phyloP scores from a whole-genome alignment of 2,113 vertebrate genomes.

The Chloroceryle aenea region DNA sequence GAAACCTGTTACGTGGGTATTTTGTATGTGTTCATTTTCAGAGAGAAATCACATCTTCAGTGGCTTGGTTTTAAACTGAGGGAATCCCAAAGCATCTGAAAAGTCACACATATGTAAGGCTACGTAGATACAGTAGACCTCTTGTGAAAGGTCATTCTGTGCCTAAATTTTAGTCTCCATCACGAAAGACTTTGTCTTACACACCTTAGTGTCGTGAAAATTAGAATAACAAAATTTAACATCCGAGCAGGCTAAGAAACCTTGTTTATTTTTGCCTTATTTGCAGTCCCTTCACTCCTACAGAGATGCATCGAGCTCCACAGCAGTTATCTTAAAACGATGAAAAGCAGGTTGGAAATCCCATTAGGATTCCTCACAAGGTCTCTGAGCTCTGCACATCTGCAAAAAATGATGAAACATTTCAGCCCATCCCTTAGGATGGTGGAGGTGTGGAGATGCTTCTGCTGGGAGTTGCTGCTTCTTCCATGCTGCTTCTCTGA shows the following conservation, averaged over 20 bases:
- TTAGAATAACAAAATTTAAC: background rate
- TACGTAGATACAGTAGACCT: background rate
- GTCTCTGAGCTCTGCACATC: background rate
- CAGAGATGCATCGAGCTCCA: background rate
- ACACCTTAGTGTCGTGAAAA: background rate
- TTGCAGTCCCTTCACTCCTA: background rate
- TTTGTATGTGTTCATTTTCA: background rate
- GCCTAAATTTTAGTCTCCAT: background rate
- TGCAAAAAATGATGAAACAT: background rate
- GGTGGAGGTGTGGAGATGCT: rapidly evolving
- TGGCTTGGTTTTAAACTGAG: background rate
- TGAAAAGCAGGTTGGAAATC: background rate
- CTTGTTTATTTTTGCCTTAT: background rate
- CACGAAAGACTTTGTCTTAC: rapidly evolving
- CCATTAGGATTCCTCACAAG: background rate
- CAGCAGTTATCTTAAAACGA: background rate
- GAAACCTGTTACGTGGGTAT: background rate
- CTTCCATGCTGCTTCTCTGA: background rate
- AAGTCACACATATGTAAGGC: background rate
- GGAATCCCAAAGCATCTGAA: background rate
- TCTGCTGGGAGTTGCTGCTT: rapidly evolving
- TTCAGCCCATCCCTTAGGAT: background rate
- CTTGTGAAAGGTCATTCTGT: background rate
- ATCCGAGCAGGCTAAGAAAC: background rate
- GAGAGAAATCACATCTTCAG: rapidly evolving